Evolutionary conservation across 2,888 invertebrate species (phyloP), one percentile per base, ranked within the genome.

Genomic region (Orgyia antiqua): DNA sequence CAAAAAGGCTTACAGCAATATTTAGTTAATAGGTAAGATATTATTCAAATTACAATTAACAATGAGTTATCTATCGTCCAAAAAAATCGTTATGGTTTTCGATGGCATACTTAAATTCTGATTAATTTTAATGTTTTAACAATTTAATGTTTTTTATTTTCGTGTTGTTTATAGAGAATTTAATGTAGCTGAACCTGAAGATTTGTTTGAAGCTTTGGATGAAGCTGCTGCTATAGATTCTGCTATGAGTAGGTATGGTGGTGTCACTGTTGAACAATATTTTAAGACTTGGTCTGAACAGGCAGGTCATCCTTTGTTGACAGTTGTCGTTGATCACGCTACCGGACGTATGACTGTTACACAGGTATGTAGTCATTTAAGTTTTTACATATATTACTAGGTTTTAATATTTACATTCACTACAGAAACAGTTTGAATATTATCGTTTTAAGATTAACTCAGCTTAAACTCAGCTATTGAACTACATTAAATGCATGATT

Each of bases 211-310:
- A 4, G 76, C 80, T 5, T 71, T 90, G 1, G 78, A 87, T 31
- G 64, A 61, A 39, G 84, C 82, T 2, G 63, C 74, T 0, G 43
- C 10, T 0, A 57, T 51, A 29, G 76, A 69, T 9, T 35, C 42
- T 2, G 72, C 87, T 0, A 41, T 87, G 3, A 17, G 43, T 1
- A 38, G 37, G 2, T 78, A 80, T 39, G 40, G 50, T 1, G 66
- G 73, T 29, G 42, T 88, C 29, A 65, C 74, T 1, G 59, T 87
- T 13, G 58, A 65, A 12, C 48, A 63, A 0, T 88, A 90, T 51
- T 88, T 91, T 65, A 77, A 68, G 32, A 72, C 87, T 0, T 93
- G 92, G 92, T 87, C 90, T 0, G 78, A 84, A 24, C 86, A 90
- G 45, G 70, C 87, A 31, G 91, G 91, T 1, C 91, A 88, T 54